phyloP scores from a whole-genome alignment of 2,797 vertebrate genomes.

The Halcyon leucocephala region DNA sequence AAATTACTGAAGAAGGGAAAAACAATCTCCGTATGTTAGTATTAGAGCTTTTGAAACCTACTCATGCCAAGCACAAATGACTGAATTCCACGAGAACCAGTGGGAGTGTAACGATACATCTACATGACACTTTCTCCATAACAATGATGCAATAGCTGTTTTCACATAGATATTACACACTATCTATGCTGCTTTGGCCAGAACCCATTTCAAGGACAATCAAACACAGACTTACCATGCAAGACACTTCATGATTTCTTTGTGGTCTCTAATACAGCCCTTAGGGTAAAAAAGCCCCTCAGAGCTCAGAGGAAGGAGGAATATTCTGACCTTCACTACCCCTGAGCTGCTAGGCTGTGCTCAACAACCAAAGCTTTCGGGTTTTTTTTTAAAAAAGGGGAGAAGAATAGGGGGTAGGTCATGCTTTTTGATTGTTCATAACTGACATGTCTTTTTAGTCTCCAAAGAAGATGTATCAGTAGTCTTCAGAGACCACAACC shows the following conservation, averaged over 20 bases:
- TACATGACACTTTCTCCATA: neutral
- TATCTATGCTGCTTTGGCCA: neutral
- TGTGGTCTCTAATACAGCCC: neutral
- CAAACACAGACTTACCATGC: accelerated
- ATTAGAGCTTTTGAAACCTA: neutral
- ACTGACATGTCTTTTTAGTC: neutral
- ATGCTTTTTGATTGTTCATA: neutral
- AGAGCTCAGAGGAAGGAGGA: neutral
- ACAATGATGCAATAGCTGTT: neutral
- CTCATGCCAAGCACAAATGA: neutral
- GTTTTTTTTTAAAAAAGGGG: no score
- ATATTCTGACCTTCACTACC: neutral
- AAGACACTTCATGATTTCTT: neutral
- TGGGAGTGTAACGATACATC: accelerated
- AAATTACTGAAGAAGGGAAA: neutral
- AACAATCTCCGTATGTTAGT: neutral
- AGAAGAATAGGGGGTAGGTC: neutral
- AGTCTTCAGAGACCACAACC: neutral
- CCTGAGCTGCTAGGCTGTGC: neutral
- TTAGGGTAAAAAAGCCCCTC: neutral
- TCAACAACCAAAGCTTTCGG: neutral
- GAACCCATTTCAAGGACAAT: neutral
- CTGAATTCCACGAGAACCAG: neutral
- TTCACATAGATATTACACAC: neutral
- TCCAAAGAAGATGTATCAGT: neutral